Evolutionary conservation across 2,888 invertebrate genomes (phyloP).

Genomic region (Sthenelais limicola): DNA sequence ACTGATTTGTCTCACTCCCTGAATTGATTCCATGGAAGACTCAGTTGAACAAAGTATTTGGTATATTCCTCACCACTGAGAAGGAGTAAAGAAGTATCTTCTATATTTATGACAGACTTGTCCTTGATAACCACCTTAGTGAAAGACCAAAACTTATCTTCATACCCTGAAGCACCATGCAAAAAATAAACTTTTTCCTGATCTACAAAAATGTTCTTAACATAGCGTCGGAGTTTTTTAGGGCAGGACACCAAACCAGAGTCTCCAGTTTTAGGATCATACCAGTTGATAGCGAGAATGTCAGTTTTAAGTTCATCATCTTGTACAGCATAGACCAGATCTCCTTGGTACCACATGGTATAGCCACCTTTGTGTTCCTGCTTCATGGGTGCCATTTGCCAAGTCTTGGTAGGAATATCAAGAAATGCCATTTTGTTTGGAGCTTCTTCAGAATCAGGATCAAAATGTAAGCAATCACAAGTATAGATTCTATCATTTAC

Average conservation of each 20-base stretch:
- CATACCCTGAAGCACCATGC: too few species aligned
- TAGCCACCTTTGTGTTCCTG: constrained; percentile 15
- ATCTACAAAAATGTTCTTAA: too few species aligned
- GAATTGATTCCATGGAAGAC: too few species aligned
- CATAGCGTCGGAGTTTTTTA: too few species aligned
- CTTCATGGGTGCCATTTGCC: neutral
- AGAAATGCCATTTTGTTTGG: constrained; percentile 15
- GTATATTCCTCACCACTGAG: too few species aligned
- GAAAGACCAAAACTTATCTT: too few species aligned
- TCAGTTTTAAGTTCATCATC: constrained; percentile 3
- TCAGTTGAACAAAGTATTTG: too few species aligned
- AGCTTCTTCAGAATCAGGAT: constrained; percentile 11
- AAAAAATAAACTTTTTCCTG: too few species aligned
- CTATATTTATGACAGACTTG: too few species aligned
- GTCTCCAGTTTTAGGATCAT: constrained; percentile 3
- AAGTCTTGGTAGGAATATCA: neutral
- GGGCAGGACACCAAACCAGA: constrained; percentile 10
- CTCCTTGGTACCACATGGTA: constrained; percentile 16
- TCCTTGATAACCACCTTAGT: too few species aligned
- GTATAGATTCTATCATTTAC: constrained; percentile 1
- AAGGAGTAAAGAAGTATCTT: too few species aligned
- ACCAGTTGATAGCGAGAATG: constrained; percentile 9
- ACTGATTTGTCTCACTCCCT: too few species aligned
- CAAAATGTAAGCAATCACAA: constrained; percentile 11
- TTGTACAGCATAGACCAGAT: constrained; percentile 1